phyloP scores from a whole-genome alignment of 2,113 vertebrate genomes.

The Vimba vimba region DNA sequence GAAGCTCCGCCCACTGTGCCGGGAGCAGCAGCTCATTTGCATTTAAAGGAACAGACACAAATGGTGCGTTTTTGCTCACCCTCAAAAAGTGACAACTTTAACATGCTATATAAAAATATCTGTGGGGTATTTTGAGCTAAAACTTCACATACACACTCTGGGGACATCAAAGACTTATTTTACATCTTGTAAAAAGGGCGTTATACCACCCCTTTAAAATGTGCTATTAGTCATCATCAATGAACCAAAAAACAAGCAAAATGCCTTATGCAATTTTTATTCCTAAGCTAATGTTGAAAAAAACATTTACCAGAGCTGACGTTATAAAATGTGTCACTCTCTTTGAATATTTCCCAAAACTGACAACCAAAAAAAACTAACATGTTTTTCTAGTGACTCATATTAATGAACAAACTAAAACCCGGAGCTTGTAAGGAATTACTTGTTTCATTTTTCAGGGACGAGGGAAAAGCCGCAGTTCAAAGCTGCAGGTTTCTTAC shows the following conservation, averaged over 20 bases:
- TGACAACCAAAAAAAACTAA: not conserved
- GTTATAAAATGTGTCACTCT: not conserved
- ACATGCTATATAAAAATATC: too few relatives aligned
- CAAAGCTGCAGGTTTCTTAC: not conserved
- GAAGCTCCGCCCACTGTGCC: too few relatives aligned
- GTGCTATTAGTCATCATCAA: not conserved
- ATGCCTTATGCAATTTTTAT: not conserved
- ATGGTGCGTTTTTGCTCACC: too few relatives aligned
- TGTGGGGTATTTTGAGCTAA: too few relatives aligned
- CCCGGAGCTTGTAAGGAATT: not conserved
- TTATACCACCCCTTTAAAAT: not conserved
- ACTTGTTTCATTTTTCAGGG: conserved; percentile 3
- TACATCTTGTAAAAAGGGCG: too few relatives aligned
- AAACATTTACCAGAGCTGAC: not conserved
- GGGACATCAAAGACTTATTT: too few relatives aligned
- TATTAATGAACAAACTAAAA: conserved; percentile 33
- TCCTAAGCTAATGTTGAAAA: not conserved
- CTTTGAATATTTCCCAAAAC: not conserved
- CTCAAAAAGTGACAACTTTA: too few relatives aligned
- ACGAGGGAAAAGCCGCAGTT: not conserved
- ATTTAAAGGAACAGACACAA: too few relatives aligned
- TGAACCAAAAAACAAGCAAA: not conserved
- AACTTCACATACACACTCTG: too few relatives aligned
- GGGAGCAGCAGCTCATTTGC: too few relatives aligned
- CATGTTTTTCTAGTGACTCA: not conserved